Percentiles rank a stretch among this genome's conserved stretches.
These are phyloP conservation scores for Apocrypta bakeri DNA, from an alignment of 1,140 invertebrate species.

Conservation along the genomic window DNA sequence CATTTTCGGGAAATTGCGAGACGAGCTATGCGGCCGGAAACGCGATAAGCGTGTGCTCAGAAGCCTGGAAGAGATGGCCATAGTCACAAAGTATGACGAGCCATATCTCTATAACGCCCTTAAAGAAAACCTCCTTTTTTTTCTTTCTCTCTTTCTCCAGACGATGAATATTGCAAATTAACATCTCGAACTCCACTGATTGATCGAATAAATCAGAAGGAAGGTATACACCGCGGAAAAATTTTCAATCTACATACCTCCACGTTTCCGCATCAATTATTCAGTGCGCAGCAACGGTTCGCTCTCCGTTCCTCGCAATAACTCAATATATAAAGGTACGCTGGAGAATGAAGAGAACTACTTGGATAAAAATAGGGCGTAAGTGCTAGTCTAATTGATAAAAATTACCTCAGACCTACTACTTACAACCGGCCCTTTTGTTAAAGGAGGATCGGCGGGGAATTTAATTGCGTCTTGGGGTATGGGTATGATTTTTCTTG, in stretches of 20 bases:
- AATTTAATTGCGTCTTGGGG: conserved; percentile 22
- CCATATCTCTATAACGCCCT: too few species aligned
- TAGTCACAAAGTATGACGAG: not conserved
- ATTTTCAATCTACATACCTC: not conserved
- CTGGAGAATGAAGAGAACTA: not conserved
- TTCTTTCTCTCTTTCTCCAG: too few species aligned
- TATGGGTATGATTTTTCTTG: conserved; percentile 12
- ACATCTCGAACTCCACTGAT: not conserved
- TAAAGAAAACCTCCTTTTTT: not conserved
- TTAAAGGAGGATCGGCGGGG: not conserved
- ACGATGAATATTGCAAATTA: not conserved
- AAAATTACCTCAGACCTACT: conserved; percentile 16
- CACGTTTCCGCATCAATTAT: not conserved
- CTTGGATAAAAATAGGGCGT: not conserved
- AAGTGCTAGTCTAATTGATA: conserved; percentile 31
- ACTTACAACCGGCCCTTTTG: too few species aligned
- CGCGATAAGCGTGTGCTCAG: conserved; percentile 30
- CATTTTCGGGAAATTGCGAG: conserved; percentile 45
- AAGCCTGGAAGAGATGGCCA: conserved; percentile 3
- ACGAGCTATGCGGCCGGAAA: conserved; percentile 34
- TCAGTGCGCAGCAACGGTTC: not conserved
- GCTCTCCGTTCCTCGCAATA: not conserved
- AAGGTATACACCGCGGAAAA: not conserved
- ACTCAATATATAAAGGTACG: conserved; percentile 6
- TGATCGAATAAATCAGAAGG: not conserved